Percentiles rank a stretch among this genome's conserved stretches.
Evolutionary conservation across 2,113 vertebrate genomes (phyloP).

Genomic region (Campylomormyrus numenius): DNA sequence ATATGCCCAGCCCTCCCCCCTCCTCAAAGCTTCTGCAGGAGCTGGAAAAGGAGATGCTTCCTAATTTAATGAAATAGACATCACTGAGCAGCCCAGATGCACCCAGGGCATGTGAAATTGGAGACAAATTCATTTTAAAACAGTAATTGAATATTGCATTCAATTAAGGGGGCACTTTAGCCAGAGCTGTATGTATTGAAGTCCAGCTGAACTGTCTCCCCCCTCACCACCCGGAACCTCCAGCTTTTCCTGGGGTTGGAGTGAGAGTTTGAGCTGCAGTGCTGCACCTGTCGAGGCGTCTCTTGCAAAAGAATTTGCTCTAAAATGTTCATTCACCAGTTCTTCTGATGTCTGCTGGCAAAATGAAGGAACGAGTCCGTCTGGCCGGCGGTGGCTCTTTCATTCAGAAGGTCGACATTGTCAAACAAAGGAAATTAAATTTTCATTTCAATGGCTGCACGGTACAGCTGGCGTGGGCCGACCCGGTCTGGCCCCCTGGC

Average conservation of each 20-base stretch:
- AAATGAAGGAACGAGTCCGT: background rate
- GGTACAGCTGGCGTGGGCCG: background rate
- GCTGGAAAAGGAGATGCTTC: conserved; percentile 59
- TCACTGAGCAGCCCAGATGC: conserved; percentile 54
- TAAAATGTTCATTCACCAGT: background rate
- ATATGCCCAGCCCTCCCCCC: conserved; percentile 38
- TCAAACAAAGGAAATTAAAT: background rate
- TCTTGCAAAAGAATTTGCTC: background rate
- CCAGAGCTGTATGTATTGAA: conserved; percentile 40
- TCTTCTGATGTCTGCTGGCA: background rate
- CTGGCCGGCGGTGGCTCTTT: background rate
- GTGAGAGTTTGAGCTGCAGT: conserved; percentile 28
- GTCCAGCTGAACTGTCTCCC: conserved; percentile 3
- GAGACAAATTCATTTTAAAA: conserved; percentile 74
- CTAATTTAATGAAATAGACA: conserved; percentile 65
- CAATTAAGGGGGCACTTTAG: conserved; percentile 69
- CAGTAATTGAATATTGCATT: conserved; percentile 76
- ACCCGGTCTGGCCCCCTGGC: background rate
- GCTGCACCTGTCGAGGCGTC: conserved; percentile 7
- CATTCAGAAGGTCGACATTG: background rate
- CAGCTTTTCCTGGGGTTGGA: background rate
- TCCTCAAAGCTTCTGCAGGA: conserved; percentile 52
- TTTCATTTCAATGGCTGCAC: background rate
- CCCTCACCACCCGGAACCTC: conserved; percentile 20
- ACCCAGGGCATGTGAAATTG: conserved; percentile 61